These are phyloP conservation scores for Onychomys leucogaster DNA, from an alignment of 2,797 vertebrate species.

Conservation along the genomic window DNA sequence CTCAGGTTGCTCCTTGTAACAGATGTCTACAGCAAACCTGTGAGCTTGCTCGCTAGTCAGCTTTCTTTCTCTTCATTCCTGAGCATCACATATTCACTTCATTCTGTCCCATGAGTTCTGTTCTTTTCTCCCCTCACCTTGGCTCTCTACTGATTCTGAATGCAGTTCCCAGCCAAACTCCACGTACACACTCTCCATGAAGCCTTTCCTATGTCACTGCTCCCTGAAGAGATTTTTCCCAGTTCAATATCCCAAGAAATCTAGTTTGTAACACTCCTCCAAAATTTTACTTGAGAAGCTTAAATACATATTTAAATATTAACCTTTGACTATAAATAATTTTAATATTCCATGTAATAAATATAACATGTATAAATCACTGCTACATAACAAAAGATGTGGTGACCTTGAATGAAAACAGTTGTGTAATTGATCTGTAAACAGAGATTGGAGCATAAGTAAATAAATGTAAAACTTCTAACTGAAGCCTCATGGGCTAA, in stretches of 20 bases:
- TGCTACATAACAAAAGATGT: neutral
- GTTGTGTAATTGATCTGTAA: neutral
- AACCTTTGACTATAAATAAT: neutral
- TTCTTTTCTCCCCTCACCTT: neutral
- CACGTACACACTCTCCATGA: neutral
- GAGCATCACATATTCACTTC: neutral
- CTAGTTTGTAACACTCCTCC: neutral
- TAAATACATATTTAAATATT: neutral
- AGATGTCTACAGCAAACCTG: too few relatives aligned
- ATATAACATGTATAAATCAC: neutral
- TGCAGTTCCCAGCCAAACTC: neutral
- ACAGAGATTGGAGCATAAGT: neutral
- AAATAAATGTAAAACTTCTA: neutral
- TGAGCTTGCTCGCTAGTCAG: neutral
- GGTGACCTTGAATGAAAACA: neutral
- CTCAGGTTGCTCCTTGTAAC: neutral
- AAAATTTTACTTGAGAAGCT: neutral
- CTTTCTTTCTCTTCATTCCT: neutral
- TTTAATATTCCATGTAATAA: neutral
- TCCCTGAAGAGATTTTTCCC: neutral
- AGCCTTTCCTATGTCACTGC: neutral
- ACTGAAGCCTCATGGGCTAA: neutral
- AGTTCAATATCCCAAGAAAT: neutral
- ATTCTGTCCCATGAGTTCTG: neutral
- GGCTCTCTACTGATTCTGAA: neutral